phyloP scores from a whole-genome alignment of 2,888 invertebrate genomes.

The Ornithoptera alexandrae region DNA sequence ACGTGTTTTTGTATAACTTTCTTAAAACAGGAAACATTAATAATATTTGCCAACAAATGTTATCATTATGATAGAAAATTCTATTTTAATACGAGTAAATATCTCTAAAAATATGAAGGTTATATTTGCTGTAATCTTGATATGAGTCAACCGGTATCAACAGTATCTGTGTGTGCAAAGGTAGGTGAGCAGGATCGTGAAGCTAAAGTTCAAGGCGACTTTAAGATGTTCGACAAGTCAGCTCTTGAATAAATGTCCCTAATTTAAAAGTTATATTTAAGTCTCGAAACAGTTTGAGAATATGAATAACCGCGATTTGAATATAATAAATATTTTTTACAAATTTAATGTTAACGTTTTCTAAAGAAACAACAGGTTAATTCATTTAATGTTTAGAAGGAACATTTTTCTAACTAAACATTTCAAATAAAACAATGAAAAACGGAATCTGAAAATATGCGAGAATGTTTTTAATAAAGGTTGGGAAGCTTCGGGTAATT shows the following conservation, averaged over 20 bases:
- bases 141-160: conserved; percentile 43
- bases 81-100: not conserved
- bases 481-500: not conserved
- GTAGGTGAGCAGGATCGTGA: conserved; percentile 42
- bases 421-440: not conserved
- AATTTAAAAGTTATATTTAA: conserved; percentile 7
- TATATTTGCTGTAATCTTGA: conserved; percentile 31
- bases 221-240: conserved; percentile 32
- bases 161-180: conserved; percentile 12
- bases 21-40: not conserved
- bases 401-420: not conserved
- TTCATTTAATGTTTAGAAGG: not conserved
- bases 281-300: conserved; percentile 2
- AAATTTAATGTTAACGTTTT: not conserved
- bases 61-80: not conserved
- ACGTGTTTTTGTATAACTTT: too few relatives aligned
- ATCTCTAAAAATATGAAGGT: not conserved
- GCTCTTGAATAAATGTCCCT: conserved; percentile 26
- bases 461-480: conserved; percentile 4
- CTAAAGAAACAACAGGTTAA: not conserved
- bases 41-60: too few relatives aligned
- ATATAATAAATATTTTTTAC: not conserved
- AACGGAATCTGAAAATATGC: not conserved
- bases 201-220: conserved; percentile 59
- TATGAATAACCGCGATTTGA: not conserved